These are phyloP conservation scores for Oligia fasciuncula DNA, from an alignment of 2,888 invertebrate species.

Conservation along the genomic window DNA sequence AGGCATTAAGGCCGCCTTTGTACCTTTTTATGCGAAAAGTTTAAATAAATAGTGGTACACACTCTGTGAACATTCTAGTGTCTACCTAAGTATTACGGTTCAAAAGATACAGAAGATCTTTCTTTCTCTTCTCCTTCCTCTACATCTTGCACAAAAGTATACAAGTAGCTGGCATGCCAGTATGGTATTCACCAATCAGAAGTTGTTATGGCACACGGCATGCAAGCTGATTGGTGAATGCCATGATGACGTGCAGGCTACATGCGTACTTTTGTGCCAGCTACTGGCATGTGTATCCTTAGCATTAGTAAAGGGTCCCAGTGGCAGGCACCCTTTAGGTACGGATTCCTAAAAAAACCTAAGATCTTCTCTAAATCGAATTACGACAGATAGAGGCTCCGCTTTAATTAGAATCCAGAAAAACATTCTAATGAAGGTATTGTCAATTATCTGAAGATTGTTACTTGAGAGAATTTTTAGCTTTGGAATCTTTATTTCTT, in stretches of 20 bases:
- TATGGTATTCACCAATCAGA: too few relatives aligned
- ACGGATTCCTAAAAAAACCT: conserved; percentile 1
- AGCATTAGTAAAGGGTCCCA: background rate
- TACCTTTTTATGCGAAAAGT: too few relatives aligned
- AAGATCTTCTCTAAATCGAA: conserved; percentile 23
- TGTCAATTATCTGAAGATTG: conserved; percentile 21
- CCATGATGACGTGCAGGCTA: too few relatives aligned
- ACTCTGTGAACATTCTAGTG: background rate
- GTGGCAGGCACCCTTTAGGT: background rate
- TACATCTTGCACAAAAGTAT: too few relatives aligned
- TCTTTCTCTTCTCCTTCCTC: too few relatives aligned
- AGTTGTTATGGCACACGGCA: too few relatives aligned
- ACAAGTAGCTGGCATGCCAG: too few relatives aligned
- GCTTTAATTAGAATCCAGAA: conserved; percentile 34
- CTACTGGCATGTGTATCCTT: too few relatives aligned
- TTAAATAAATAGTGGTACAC: background rate
- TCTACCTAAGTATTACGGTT: background rate
- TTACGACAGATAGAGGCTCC: conserved; percentile 11
- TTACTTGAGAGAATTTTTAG: conserved; percentile 15
- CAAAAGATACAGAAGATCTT: background rate
- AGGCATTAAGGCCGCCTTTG: too few relatives aligned
- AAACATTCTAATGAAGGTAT: conserved; percentile 40
- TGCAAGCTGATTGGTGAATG: too few relatives aligned
- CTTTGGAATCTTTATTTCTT: background rate
- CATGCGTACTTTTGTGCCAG: too few relatives aligned